A percentile compares a stretch with the other conserved stretches of the same genome.
Conservation (phyloP, 2,888 invertebrate species). For the Idaea biselata region DNA sequence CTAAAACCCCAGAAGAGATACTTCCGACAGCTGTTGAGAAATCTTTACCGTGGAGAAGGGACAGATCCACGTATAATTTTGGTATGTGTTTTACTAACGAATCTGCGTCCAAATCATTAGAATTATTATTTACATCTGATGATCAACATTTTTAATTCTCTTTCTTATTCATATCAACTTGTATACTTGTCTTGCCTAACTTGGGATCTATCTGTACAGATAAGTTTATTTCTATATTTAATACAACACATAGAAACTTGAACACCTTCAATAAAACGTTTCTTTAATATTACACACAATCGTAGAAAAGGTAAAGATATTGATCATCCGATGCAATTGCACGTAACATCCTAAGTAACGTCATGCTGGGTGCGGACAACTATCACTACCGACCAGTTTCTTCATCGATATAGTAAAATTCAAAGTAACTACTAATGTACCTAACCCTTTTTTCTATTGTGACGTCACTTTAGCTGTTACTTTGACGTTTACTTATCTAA, state of each 20-base stretch:
- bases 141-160: constrained; percentile 41
- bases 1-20: constrained; percentile 82
- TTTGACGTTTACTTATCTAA: too few species aligned
- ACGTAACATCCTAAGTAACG: constrained; percentile 4
- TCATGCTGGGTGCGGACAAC: neutral
- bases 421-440: too few species aligned
- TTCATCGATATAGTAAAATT: neutral
- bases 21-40: constrained; percentile 89
- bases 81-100: constrained; percentile 81
- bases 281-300: neutral
- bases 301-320: constrained; percentile 27
- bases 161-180: neutral
- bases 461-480: too few species aligned
- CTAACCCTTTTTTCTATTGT: too few species aligned
- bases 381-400: neutral
- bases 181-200: neutral
- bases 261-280: neutral
- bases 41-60: constrained; percentile 92
- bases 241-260: too few species aligned
- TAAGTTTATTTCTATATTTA: neutral
- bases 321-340: constrained; percentile 35
- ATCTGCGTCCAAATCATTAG: constrained; percentile 44
- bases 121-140: constrained; percentile 47
- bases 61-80: constrained; percentile 86
- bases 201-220: neutral